Evolutionary conservation across 2,888 invertebrate species (phyloP), one percentile per base, ranked within the genome.

Genomic region (Napeogenes sylphis): DNA sequence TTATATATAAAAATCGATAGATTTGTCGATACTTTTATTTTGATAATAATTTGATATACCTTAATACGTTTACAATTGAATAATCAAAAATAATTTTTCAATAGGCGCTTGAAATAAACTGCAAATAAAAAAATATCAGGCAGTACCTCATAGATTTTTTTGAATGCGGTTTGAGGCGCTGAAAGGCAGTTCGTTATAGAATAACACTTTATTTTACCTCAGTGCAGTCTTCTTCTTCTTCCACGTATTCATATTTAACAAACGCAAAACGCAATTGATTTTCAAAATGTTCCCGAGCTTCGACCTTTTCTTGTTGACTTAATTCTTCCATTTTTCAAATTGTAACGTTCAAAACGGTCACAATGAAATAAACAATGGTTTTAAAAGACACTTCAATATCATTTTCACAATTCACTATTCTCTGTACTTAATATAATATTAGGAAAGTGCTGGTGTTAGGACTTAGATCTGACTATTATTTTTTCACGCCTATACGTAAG

Each of bases 191-290:
- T 42, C 21, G 21, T 42, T 2, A 42, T 42, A 56, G n/a, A 33
- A 42, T 46, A 45, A 32, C 51, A 58, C 12, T 10, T 12, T 30
- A 21, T 12, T 53, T 61, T 80, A 90, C 90, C 88, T 90, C 90
- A 0, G 83, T 73, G 63, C 78, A 77, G 1, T 89, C 88, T 45
- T 89, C 90, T 38, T 87, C 87, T 0, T 85, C 87, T 2, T 86
- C 87, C 4, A 75, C 66, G 64, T 77, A 75, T 53, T 90, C 89
- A 68, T 80, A 87, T 68, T 82, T 84, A 45, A 83, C 83, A 68
- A 90, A 90, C 10, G 88, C 89, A 66, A 72, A 85, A 12, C 82
- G 76, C 60, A 90, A 71, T 71, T 90, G 90, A 66, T 89, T 88
- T 68, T 90, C 90, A 70, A 90, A 90, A 54, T 79, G 74, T 64